Percentiles rank a stretch among this genome's conserved stretches.
phyloP scores from a whole-genome alignment of 2,113 vertebrate species.

The Petromus typicus region DNA sequence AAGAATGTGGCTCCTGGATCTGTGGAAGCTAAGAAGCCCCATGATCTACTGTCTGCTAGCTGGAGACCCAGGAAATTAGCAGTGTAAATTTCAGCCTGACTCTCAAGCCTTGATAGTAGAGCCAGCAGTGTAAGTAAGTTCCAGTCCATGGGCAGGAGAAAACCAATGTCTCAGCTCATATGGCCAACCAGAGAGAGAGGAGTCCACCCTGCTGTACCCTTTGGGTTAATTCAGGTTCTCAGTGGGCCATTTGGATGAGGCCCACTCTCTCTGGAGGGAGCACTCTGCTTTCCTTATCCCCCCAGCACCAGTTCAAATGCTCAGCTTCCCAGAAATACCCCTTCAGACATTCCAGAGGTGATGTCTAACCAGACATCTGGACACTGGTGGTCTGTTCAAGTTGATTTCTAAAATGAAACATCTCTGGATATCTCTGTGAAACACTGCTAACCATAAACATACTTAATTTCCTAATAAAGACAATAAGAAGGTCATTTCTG shows the following conservation, averaged over 20 bases:
- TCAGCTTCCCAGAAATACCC: background rate
- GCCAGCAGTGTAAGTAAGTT: background rate
- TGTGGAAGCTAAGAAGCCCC: background rate
- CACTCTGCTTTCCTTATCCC: background rate
- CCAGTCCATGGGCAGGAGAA: background rate
- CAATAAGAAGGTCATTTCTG: background rate
- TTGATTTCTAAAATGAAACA: background rate
- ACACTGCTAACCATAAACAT: background rate
- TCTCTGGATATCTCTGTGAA: background rate
- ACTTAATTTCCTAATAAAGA: background rate
- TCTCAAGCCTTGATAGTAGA: background rate
- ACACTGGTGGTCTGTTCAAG: background rate
- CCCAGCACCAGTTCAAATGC: background rate
- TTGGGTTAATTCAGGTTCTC: background rate
- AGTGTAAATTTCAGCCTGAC: background rate
- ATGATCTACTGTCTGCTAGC: background rate
- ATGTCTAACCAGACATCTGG: background rate
- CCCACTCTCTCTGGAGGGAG: background rate
- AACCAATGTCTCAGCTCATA: background rate
- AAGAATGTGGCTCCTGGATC: background rate
- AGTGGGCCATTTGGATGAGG: background rate
- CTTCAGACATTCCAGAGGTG: background rate
- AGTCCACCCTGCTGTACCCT: background rate
- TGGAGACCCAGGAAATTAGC: background rate
- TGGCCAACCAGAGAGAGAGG: background rate